Conservation (phyloP, 2,113 vertebrate species). For the Hyperopisus bebe region DNA sequence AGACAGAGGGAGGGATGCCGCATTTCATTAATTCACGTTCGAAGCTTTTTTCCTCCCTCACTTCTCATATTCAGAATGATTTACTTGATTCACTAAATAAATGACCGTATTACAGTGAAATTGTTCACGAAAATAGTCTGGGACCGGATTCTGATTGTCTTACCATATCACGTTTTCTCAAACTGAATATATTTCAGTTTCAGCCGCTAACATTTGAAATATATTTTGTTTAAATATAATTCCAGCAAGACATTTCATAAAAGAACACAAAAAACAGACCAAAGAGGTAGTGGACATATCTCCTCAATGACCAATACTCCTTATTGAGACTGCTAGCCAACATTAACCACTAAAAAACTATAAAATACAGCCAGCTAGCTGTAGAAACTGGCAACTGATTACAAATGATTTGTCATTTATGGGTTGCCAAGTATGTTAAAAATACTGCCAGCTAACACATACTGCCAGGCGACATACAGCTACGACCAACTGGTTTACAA, state of each 20-base stretch:
- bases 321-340: not conserved
- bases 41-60: not conserved
- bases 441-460: not conserved
- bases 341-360: not conserved
- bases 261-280: not conserved
- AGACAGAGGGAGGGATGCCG: slow-evolving; percentile 1
- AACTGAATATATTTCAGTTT: not conserved
- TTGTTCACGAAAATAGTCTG: not conserved
- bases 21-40: slow-evolving; percentile 12
- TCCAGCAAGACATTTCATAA: not conserved
- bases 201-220: not conserved
- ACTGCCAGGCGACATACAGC: not conserved
- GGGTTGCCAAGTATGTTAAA: slow-evolving; percentile 3
- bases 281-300: not conserved
- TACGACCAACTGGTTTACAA: not conserved
- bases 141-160: not conserved
- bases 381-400: slow-evolving; percentile 4
- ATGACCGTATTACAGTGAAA: not conserved
- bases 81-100: slow-evolving; percentile 12
- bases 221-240: not conserved
- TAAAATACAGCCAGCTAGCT: not conserved
- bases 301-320: not conserved
- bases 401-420: not conserved
- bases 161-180: not conserved
- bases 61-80: slow-evolving; percentile 3